Conservation (phyloP, 2,888 invertebrate species). For the Pandemis corylana region DNA sequence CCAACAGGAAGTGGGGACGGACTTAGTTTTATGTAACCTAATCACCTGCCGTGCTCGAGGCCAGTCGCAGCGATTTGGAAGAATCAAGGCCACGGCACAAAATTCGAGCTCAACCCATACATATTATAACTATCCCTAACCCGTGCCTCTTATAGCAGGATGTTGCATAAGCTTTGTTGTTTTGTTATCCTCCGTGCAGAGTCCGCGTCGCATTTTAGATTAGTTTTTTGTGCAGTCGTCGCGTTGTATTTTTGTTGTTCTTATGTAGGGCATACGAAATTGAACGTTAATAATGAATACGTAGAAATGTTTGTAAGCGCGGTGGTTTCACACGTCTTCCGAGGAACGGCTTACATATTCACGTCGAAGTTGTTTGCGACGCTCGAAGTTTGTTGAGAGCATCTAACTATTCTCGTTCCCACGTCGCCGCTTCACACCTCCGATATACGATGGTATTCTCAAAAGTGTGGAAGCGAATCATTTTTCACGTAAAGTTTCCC, state of each 20-base stretch:
- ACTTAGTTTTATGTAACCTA: conserved; percentile 83
- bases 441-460: conserved; percentile 50
- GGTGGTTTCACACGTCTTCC: conserved; percentile 29
- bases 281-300: conserved; percentile 60
- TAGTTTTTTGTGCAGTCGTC: conserved; percentile 74
- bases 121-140: conserved; percentile 74
- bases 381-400: conserved; percentile 65
- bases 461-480: conserved; percentile 66
- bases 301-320: conserved; percentile 50
- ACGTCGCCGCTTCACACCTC: conserved; percentile 60
- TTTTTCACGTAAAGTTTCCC: conserved; percentile 67
- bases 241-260: conserved; percentile 59
- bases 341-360: conserved; percentile 49
- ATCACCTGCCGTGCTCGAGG: conserved; percentile 82
- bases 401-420: conserved; percentile 67
- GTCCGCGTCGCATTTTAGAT: conserved; percentile 78
- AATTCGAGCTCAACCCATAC: conserved; percentile 70
- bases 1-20: conserved; percentile 82
- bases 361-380: conserved; percentile 54
- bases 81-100: conserved; percentile 79
- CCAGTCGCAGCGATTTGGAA: conserved; percentile 70
- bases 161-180: conserved; percentile 84
- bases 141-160: conserved; percentile 75
- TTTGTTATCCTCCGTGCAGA: conserved; percentile 76
- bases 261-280: conserved; percentile 57